Percentiles rank a stretch among this genome's conserved stretches.
These are phyloP conservation scores for Rapana venosa DNA, from an alignment of 2,888 invertebrate species.

Conservation along the genomic window DNA sequence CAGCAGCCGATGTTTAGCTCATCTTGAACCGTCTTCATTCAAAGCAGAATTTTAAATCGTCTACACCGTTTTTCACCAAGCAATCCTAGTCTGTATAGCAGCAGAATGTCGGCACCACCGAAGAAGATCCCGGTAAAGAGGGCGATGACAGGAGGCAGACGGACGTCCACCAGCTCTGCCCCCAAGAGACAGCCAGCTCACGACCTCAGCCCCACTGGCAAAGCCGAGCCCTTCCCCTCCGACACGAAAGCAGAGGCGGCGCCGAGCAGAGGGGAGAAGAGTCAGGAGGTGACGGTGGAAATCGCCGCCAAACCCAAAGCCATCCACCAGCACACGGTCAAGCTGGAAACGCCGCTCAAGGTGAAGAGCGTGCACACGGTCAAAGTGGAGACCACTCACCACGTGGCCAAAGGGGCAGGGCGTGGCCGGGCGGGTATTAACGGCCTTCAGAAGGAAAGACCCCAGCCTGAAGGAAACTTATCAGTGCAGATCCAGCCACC, in stretches of 20 bases:
- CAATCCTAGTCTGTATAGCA: too few species aligned
- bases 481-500: too few species aligned
- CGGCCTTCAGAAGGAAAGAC: too few species aligned
- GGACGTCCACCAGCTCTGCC: background rate
- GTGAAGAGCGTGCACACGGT: background rate
- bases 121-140: constrained; percentile 27
- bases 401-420: background rate
- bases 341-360: background rate
- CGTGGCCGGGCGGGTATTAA: background rate
- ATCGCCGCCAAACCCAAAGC: background rate
- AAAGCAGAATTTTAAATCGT: too few species aligned
- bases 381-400: background rate
- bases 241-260: background rate
- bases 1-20: too few species aligned
- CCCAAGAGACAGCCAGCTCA: background rate
- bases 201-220: background rate
- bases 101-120: background rate
- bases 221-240: background rate
- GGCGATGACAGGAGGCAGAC: background rate
- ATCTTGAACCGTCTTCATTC: too few species aligned
- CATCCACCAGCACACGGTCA: background rate
- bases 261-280: background rate
- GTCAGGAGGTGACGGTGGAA: background rate
- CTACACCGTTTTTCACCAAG: too few species aligned
- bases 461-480: too few species aligned